These are phyloP conservation scores for Epirrhoe alternata DNA, from an alignment of 2,888 invertebrate genomes.

Conservation along the genomic window DNA sequence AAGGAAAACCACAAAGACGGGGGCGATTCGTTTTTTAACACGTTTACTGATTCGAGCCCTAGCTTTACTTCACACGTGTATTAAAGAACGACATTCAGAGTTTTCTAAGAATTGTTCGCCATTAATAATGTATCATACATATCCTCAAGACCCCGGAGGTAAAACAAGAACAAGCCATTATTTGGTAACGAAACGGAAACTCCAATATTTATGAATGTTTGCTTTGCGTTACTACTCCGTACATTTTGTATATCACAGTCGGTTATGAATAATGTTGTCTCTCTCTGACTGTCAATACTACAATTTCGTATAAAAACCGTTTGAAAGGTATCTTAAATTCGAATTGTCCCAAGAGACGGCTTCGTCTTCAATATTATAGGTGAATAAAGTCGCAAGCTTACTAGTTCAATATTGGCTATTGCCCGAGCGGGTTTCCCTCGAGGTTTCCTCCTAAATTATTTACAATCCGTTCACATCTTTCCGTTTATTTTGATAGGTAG, in stretches of 20 bases:
- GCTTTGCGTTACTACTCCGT: slow-evolving; percentile 7
- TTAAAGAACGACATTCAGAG: neutral
- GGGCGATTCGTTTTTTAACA: slow-evolving; percentile 2
- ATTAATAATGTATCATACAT: slow-evolving; percentile 1
- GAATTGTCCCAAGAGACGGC: neutral
- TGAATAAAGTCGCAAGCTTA: slow-evolving; percentile 6
- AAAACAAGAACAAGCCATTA: slow-evolving; percentile 15
- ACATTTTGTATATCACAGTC: no score
- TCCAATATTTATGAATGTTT: slow-evolving; percentile 28
- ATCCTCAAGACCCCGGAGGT: slow-evolving; percentile 7
- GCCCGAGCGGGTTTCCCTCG: slow-evolving; percentile 15
- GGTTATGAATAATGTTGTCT: no score
- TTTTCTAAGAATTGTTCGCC: no score
- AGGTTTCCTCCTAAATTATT: slow-evolving; percentile 27
- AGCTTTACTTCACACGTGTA: neutral
- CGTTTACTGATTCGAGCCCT: neutral
- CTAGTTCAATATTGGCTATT: slow-evolving; percentile 13
- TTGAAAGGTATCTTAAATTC: neutral
- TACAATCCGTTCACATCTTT: slow-evolving; percentile 11
- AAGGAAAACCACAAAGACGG: slow-evolving; percentile 17
- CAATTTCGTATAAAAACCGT: no score
- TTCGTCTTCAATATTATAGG: neutral
- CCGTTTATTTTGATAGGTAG: slow-evolving; percentile 15
- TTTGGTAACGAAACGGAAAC: slow-evolving; percentile 20
- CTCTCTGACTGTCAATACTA: no score